A percentile compares a stretch with the other conserved stretches of the same genome.
These are phyloP conservation scores for Marisa cornuarietis DNA, from an alignment of 1,140 invertebrate genomes.

Conservation along the genomic window DNA sequence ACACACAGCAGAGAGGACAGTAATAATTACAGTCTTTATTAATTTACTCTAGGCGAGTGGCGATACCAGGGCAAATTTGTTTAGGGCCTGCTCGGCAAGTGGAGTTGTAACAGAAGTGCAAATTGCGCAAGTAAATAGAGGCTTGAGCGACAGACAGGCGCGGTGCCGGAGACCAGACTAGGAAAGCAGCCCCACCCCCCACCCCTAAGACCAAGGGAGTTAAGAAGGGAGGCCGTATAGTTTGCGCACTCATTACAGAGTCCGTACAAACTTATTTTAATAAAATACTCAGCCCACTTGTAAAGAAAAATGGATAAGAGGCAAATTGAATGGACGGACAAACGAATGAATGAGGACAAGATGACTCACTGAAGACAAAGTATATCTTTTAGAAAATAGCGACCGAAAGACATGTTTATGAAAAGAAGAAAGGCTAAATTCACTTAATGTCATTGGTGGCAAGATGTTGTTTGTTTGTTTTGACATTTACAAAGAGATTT, in stretches of 20 bases:
- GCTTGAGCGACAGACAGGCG: not conserved
- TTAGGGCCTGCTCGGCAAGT: not conserved
- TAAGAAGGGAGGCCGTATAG: not conserved
- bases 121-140: not conserved
- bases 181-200: not conserved
- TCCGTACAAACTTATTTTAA: not conserved
- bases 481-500: no score
- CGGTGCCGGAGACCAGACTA: not conserved
- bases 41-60: constrained; percentile 19
- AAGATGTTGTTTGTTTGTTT: no score
- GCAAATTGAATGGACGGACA: not conserved
- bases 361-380: no score
- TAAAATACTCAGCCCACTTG: not conserved
- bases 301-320: not conserved
- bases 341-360: no score
- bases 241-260: not conserved
- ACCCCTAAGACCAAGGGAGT: not conserved
- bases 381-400: no score
- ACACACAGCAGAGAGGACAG: not conserved
- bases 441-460: no score
- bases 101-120: not conserved
- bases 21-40: constrained; percentile 29
- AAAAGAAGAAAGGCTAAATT: no score
- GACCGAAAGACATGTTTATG: no score
- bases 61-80: constrained; percentile 16